Conservation (phyloP, 2,888 invertebrate genomes). For the Nomada hirtipes region DNA sequence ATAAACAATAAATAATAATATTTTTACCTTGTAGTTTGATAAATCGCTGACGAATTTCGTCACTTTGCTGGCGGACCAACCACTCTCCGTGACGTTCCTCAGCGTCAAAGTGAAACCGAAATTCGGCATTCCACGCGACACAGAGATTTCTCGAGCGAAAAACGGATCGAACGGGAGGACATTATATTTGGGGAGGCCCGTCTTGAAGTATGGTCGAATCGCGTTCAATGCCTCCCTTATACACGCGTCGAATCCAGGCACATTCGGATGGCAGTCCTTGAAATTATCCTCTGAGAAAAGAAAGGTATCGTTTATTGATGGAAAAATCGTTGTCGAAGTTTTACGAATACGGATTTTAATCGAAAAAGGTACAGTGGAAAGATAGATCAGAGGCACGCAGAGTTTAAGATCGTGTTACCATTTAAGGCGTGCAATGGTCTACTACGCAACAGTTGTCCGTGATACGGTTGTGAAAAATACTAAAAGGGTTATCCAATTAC, state of each 20-base stretch:
- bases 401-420: no score
- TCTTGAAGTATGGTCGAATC: conserved; percentile 89
- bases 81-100: conserved; percentile 90
- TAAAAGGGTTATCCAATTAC: background rate
- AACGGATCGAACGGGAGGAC: conserved; percentile 93
- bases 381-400: no score
- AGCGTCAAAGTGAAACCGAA: conserved; percentile 90
- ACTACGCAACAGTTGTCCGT: no score
- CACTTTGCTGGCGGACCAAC: conserved; percentile 91
- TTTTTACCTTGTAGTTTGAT: conserved; percentile 77
- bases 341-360: no score
- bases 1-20: no score
- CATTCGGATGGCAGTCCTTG: conserved; percentile 87
- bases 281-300: conserved; percentile 83
- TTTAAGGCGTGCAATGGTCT: no score
- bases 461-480: background rate
- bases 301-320: background rate
- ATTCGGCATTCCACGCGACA: conserved; percentile 87
- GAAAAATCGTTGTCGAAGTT: background rate
- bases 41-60: conserved; percentile 88
- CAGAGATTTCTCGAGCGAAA: conserved; percentile 88
- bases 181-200: conserved; percentile 90
- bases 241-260: conserved; percentile 89
- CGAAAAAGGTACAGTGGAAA: no score
- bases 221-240: conserved; percentile 90